These are phyloP conservation scores for Euproctis similis DNA, from an alignment of 2,888 invertebrate species.

Conservation along the genomic window DNA sequence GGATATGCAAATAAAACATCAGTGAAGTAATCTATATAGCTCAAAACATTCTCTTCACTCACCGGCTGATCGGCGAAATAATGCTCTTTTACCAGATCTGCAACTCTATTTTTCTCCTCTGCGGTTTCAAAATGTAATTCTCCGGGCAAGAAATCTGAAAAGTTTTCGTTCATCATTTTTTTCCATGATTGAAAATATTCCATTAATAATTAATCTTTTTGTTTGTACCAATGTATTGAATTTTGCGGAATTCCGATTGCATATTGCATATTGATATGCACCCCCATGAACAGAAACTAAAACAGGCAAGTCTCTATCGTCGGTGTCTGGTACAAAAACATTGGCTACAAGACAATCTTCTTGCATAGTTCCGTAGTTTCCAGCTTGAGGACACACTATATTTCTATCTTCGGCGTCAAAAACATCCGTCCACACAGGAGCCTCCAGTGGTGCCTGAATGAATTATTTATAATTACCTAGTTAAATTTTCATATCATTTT, in stretches of 20 bases:
- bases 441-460: constrained; percentile 8
- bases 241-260: no score
- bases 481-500: no score
- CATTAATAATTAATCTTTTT: no score
- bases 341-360: constrained; percentile 33
- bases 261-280: constrained; percentile 34
- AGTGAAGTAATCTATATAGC: constrained; percentile 26
- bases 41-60: constrained; percentile 11
- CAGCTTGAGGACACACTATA: constrained; percentile 10
- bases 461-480: background rate
- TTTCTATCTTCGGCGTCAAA: constrained; percentile 9
- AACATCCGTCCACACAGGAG: constrained; percentile 11
- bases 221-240: no score
- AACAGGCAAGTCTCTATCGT: constrained; percentile 29
- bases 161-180: constrained; percentile 33
- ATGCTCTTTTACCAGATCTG: constrained; percentile 25
- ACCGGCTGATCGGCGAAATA: constrained; percentile 33
- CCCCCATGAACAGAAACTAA: constrained; percentile 49
- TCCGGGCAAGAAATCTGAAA: constrained; percentile 33
- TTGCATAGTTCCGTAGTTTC: constrained; percentile 3
- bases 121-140: constrained; percentile 32
- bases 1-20: constrained; percentile 46
- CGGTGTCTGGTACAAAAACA: constrained; percentile 28
- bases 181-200: constrained; percentile 28
- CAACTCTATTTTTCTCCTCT: constrained; percentile 24